Evolutionary conservation across 2,113 vertebrate genomes (phyloP), one percentile per base, ranked within the genome.

Genomic region (Pelodiscus sinensis): DNA sequence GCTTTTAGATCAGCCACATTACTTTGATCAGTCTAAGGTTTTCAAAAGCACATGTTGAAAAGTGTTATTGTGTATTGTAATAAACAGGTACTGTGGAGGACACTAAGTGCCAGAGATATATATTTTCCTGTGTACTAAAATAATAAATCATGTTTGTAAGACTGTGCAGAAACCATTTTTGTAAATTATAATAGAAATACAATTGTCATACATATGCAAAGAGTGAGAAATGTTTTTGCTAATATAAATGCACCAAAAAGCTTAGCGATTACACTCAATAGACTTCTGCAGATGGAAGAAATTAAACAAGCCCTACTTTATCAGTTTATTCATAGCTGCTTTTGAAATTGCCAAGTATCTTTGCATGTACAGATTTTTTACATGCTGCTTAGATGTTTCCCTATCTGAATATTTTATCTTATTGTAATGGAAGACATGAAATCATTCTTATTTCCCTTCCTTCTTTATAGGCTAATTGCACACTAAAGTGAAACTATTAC

Each of bases 251-350:
- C 96, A 91, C 96, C 96, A 93, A 96, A 96, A 94, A 95, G 94
- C 94, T 93, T 88, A 88, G 83, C 94, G 91, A 86, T 80, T 81
- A 95, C 94, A 92, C 89, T 97, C 87, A 96, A 86, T 96, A 95
- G 95, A 87, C 81, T 88, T 96, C 96, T 94, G 90, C 94, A 95
- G 95, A 96, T 87, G 94, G 94, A 97, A 97, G 94, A 96, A 96
- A 97, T 97, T 97, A 97, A 98, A 92, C 94, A 94, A 96, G 98
- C 95, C 96, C 96, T 97, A 92, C 87, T 96, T 94, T 96, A 93
- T 92, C 80, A 79, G 79, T 86, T 91, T 96, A 96, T 24, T 96
- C 90, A 94, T 91, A 96, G 93, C 90, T 4, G 85, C 97, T 97
- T 81, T 97, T 97, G 79, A 50, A 85, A 85, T 73, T 80, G 62